phyloP scores from a whole-genome alignment of 2,797 vertebrate genomes.

The Chiroxiphia lanceolata region DNA sequence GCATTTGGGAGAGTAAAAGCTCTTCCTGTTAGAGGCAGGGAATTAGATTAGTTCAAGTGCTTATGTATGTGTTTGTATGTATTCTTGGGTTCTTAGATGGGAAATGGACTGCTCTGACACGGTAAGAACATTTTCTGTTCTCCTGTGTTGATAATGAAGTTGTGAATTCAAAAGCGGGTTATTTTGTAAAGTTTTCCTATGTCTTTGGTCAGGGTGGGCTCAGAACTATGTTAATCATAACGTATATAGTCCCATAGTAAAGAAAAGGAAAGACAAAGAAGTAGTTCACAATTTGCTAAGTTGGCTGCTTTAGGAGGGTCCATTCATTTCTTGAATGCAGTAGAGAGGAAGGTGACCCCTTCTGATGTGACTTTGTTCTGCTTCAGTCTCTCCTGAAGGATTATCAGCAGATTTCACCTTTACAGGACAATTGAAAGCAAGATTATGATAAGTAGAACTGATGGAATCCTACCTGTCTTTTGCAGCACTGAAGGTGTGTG shows the following conservation, averaged over 20 bases:
- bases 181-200: not conserved
- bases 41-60: rapidly evolving
- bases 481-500: not conserved
- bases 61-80: rapidly evolving
- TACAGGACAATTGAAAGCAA: not conserved
- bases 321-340: not conserved
- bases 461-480: not conserved
- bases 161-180: not conserved
- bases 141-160: not conserved
- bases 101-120: rapidly evolving
- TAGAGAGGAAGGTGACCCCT: not conserved
- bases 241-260: rapidly evolving
- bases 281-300: not conserved
- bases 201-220: not conserved
- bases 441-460: not conserved
- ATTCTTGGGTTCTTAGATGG: not conserved
- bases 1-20: not conserved
- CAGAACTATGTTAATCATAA: not conserved
- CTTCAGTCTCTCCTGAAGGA: not conserved
- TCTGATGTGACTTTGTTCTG: not conserved
- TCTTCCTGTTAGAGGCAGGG: not conserved
- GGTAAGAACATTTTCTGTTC: not conserved
- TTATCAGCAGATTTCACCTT: not conserved
- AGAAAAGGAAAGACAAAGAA: not conserved
- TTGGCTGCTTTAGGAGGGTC: not conserved